phyloP scores from a whole-genome alignment of 2,797 vertebrate species.

The Acrocephalus scirpaceus region DNA sequence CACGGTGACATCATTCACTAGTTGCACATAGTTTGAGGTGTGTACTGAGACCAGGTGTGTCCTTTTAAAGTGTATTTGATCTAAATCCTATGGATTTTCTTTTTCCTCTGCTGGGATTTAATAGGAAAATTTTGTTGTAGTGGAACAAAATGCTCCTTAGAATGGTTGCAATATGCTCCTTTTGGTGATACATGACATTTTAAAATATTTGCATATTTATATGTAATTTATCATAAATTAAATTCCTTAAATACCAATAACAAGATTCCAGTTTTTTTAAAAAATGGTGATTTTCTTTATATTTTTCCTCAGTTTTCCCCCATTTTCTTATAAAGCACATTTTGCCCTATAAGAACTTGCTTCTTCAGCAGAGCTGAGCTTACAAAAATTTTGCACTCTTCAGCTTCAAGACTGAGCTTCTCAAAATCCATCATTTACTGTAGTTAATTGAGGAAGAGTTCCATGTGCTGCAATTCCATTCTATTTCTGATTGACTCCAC shows the following conservation, averaged over 20 bases:
- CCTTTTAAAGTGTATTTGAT: neutral
- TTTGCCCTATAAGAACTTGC: neutral
- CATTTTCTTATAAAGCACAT: neutral
- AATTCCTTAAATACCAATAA: neutral
- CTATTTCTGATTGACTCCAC: neutral
- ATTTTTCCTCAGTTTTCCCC: neutral
- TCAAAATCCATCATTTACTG: neutral
- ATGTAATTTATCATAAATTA: neutral
- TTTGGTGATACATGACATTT: neutral
- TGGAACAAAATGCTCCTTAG: neutral
- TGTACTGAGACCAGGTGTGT: neutral
- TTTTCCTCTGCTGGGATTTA: neutral
- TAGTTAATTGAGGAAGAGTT: neutral
- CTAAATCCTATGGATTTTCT: neutral
- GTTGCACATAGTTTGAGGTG: neutral
- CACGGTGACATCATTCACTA: accelerated
- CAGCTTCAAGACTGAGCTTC: neutral
- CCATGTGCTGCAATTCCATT: accelerated
- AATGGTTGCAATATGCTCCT: constrained; percentile 4
- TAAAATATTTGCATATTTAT: neutral
- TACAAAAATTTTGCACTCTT: neutral
- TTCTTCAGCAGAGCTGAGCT: neutral
- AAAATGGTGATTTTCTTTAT: neutral
- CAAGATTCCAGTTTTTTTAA: neutral
- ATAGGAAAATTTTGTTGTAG: neutral